phyloP scores from a whole-genome alignment of 2,888 invertebrate genomes.

The Eupithecia centaureata region DNA sequence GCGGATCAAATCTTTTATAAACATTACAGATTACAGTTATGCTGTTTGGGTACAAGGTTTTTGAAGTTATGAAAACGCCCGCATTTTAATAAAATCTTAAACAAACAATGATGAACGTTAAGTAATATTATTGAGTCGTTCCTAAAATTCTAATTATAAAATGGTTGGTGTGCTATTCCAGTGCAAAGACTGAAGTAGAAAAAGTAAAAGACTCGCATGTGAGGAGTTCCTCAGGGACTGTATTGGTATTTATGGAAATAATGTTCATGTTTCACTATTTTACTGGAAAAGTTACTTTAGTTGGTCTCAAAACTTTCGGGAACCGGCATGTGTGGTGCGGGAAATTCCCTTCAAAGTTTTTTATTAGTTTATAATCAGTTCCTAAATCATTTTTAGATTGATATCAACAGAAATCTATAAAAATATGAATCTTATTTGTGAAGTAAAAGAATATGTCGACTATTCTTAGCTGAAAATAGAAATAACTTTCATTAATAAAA shows the following conservation, averaged over 20 bases:
- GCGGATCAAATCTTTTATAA: too few species aligned
- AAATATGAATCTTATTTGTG: too few species aligned
- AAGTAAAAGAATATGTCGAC: too few species aligned
- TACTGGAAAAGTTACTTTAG: background rate
- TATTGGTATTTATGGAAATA: conserved; percentile 10
- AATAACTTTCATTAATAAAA: too few species aligned
- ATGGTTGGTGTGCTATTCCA: background rate
- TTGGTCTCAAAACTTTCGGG: background rate
- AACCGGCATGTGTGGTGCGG: background rate
- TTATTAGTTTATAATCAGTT: background rate
- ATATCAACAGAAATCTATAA: too few species aligned
- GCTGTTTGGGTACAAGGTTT: too few species aligned
- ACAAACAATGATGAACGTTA: background rate
- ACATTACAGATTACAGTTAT: too few species aligned
- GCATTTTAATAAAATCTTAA: background rate
- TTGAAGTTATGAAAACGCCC: too few species aligned
- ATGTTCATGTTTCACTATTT: background rate
- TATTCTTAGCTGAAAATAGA: background rate
- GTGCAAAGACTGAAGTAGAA: too few species aligned
- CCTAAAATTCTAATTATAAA: background rate
- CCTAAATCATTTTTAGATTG: too few species aligned
- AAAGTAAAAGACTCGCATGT: too few species aligned
- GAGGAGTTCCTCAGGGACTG: background rate
- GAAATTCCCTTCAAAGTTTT: background rate
- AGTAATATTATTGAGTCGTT: background rate